Percentiles rank a stretch among this genome's conserved stretches.
Evolutionary conservation across 2,888 invertebrate species (phyloP).

Genomic region (Amphipoea lucens): DNA sequence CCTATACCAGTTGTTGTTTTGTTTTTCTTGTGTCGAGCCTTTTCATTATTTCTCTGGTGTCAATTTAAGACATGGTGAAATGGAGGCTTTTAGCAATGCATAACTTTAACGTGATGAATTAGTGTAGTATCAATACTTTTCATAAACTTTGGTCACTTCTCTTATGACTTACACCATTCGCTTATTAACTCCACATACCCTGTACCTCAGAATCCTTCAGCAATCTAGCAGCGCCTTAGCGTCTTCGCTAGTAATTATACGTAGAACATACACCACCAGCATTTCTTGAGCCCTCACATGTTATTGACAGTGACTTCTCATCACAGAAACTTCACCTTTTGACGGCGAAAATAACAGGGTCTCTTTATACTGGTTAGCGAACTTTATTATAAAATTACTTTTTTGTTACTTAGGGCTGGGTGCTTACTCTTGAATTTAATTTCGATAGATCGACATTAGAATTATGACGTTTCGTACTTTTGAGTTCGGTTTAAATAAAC

Average conservation of each 20-base stretch:
- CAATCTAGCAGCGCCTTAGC: slow-evolving; percentile 24
- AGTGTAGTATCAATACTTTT: too few species aligned
- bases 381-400: slow-evolving; percentile 20
- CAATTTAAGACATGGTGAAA: too few species aligned
- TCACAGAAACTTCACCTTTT: background rate
- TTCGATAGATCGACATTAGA: too few species aligned
- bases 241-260: slow-evolving; percentile 53
- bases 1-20: too few species aligned
- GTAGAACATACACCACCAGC: slow-evolving; percentile 43
- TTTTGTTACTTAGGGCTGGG: too few species aligned
- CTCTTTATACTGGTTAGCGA: slow-evolving; percentile 14
- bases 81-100: too few species aligned
- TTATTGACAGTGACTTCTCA: slow-evolving; percentile 12
- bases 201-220: slow-evolving; percentile 58
- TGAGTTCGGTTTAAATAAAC: too few species aligned
- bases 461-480: too few species aligned
- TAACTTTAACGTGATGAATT: too few species aligned
- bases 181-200: slow-evolving; percentile 55
- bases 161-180: slow-evolving; percentile 33
- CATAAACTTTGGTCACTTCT: background rate
- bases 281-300: slow-evolving; percentile 33
- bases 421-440: too few species aligned
- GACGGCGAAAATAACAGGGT: slow-evolving; percentile 18
- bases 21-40: too few species aligned
- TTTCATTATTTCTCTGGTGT: too few species aligned